Conservation (phyloP, 2,797 vertebrate species). For the Anguilla obscura region DNA sequence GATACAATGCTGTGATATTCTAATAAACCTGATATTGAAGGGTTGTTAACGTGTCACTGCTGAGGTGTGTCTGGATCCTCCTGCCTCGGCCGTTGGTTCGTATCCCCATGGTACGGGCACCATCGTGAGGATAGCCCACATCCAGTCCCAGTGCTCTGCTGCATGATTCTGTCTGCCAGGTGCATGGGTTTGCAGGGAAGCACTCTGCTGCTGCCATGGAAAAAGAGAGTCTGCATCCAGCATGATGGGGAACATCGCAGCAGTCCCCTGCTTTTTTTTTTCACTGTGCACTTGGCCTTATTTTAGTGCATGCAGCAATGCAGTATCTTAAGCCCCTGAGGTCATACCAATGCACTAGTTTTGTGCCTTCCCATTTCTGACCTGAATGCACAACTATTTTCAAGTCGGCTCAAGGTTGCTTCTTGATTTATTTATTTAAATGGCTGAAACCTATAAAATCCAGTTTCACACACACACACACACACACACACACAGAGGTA, state of each 20-base stretch:
- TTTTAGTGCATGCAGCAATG: constrained; percentile 30
- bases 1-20: neutral
- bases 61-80: constrained; percentile 36
- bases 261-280: neutral
- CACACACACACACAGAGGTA: too few relatives aligned
- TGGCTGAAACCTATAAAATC: neutral
- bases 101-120: neutral
- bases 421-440: neutral
- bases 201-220: neutral
- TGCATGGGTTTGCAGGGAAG: constrained; percentile 14
- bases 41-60: neutral
- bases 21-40: constrained; percentile 24
- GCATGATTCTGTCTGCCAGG: constrained; percentile 22
- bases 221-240: neutral
- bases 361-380: constrained; percentile 7
- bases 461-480: neutral
- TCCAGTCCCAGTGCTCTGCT: neutral
- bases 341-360: neutral
- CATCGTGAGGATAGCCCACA: neutral
- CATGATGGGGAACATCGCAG: constrained; percentile 30
- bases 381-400: constrained; percentile 22
- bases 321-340: neutral
- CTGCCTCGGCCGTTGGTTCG: constrained; percentile 24
- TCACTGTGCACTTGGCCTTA: constrained; percentile 4
- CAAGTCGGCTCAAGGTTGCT: neutral